Evolutionary conservation across 2,113 vertebrate genomes (phyloP), one percentile per base, ranked within the genome.

Genomic region (Otus sunia): DNA sequence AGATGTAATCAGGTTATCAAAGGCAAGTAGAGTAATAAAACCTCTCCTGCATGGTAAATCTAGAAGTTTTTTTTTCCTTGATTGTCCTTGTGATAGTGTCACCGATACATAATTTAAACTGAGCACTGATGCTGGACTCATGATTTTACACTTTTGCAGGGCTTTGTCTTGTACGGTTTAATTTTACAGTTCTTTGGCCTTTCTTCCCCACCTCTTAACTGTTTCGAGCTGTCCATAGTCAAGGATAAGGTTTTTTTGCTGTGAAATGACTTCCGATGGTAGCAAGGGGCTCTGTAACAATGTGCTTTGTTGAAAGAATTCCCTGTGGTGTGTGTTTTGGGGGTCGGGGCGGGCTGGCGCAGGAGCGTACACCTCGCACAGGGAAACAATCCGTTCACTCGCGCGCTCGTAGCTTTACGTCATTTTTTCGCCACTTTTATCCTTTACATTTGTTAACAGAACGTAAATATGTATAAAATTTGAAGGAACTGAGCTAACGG

Each of bases 381-480:
- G 91, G 96, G 97, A 95, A 95, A 56, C 34, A 11, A 91, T 27
- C 86, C 73, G 12, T 82, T 96, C 76, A 77, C 76, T 95, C 92
- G 95, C 69, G 69, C 97, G 97, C 97, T 97, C 97, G 90, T 96
- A 97, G 97, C 97, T 98, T 97, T 97, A 95, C 11, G 19, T 93
- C 85, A 34, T 95, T 94, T 94, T 93, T 96, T 94, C 95, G 74
- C 96, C 90, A 88, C 95, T 98, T 97, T 97, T 97, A 97, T 98
- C 94, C 96, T 97, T 98, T 98, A 95, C 97, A 92, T 98, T 96
- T 96, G 97, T 98, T 98, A 98, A 97, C 98, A 98, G 97, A 98
- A 97, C 96, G 98, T 99, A 99, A 99, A 99, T 99, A 99, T 99
- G 99, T 99, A 99, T 99, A 99, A 98, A 99, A 98, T 99, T 97